Conservation (phyloP, 23 tunicate genomes). For the Phallusia fumigata region DNA sequence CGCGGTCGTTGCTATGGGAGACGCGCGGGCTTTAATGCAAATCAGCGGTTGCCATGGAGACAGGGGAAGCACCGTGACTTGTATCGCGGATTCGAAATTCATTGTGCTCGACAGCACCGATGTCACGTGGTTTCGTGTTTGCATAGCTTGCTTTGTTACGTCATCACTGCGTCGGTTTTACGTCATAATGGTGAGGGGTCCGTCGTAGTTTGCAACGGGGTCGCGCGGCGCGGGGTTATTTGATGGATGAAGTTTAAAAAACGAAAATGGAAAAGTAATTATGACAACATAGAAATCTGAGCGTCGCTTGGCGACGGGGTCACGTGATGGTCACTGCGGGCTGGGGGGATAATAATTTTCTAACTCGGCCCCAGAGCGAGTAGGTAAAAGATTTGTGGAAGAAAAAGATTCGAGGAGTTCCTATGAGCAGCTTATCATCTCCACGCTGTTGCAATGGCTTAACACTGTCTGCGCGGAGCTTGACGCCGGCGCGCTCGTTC, state of each 20-base stretch:
- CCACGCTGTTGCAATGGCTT: constrained; percentile 34
- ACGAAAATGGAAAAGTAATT: neutral
- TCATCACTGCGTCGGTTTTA: neutral
- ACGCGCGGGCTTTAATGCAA: neutral
- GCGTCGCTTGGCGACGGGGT: neutral
- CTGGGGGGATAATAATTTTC: neutral
- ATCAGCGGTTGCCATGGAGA: neutral
- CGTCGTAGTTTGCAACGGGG: neutral
- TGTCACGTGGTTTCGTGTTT: neutral
- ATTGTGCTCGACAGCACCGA: constrained; percentile 3
- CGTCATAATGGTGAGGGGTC: neutral
- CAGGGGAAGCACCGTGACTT: neutral
- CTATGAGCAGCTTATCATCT: constrained; percentile 59
- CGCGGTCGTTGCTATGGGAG: neutral
- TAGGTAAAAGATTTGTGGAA: neutral
- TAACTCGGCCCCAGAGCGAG: neutral
- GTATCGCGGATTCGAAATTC: neutral
- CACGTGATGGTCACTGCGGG: neutral
- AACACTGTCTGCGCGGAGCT: constrained; percentile 12
- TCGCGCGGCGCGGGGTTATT: neutral
- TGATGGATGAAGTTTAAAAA: neutral
- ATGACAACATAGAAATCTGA: neutral
- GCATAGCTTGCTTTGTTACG: constrained; percentile 11
- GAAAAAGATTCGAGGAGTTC: neutral
- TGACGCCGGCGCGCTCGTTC: constrained; percentile 6